Evolutionary conservation across 2,888 invertebrate genomes (phyloP), one percentile per base, ranked within the genome.

Genomic region (Zygaena filipendulae): DNA sequence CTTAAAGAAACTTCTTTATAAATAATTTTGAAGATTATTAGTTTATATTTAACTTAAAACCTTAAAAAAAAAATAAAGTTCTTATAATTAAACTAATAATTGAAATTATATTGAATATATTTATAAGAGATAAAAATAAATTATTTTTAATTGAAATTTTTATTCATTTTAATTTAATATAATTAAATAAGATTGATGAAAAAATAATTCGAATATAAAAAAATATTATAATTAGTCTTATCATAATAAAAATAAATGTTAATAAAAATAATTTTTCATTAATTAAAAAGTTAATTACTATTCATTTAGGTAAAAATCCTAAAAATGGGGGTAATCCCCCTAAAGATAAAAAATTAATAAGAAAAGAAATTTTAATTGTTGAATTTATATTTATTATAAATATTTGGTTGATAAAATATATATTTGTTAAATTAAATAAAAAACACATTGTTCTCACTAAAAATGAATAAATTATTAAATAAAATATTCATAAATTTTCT

Each of bases 1-100:
- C 81, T 82, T 84, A 83, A 77, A 81, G 81, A 66, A 52, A 39
- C 52, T 56, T 59, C 62, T 72, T 75, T 83, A 81, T 82, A 71
- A 55, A 72, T 61, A 84, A 77, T 82, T 84, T 84, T 84, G 82
- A 84, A 84, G 81, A 82, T 63, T 84, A 77, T 69, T 72, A 83
- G 83, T 83, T 83, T 83, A 43, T 33, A 39, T 81, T n/a, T 82
- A 82, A 82, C 81, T 81, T 82, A 82, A 82, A 83, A 70, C 68
- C 75, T 81, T 82, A 67, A 33, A 53, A 33, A 49, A 49, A 64
- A 57, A 60, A 57, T 42, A 68, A 54, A 31, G 61, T 68, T 60
- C 59, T 64, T 25, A 66, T 23, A 47, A 64, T 61, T 52, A 66
- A 52, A 29, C 66, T 58, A 42, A 21, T 25, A 30, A 61, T 35